Base-by-base conservation (phyloP, 2,113 vertebrate species). In the Ranitomeya imitator region DNA sequence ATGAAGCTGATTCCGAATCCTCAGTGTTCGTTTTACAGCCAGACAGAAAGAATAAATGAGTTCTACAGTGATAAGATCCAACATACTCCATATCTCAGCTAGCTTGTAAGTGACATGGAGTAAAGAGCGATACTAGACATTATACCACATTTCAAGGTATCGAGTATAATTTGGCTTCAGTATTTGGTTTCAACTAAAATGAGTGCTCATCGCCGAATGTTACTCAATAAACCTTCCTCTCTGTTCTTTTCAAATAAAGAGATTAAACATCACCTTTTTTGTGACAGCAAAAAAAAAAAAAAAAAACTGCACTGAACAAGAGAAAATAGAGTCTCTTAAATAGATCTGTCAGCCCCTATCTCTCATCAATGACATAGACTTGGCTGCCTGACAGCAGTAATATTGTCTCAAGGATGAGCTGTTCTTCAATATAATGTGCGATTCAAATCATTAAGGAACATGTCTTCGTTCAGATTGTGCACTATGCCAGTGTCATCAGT, bases 381-480 rank as follows among this genome's bases (percentile, higher is more conserved):
- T 85, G 83, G 83, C 83, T 31, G 45, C 18, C 2, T 21, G 18
- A 85, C 63, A 23, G 52, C 51, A 73, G 83, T 26, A 73, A 85
- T 71, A 85, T 85, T 85, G 60, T 85, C 51, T 65, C 83, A 85
- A 85, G 65, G 83, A 85, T 85, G 60, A 52, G 71, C 65, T 85
- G 83, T 85, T 85, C 83, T 57, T 57, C 45, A 69, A 69, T 54
- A 84, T 14, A 67, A 67, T 85, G 14, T 85, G 63, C 31, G 21
- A 73, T 18, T 54, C 51, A 71, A 54, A 71, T 51, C 65, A 54
- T 54, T 85, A 69, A 55, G 65, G 3, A 71, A 67, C 37, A 51
- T 51, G 10, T 21, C 10, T 52, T 19, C 18, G 21, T 18, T 21
- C 9, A 74, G n/a, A 51, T 45, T 21, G 2, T 74, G 45, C 21